Evolutionary conservation across 2,113 vertebrate genomes (phyloP).

Genomic region (Hippopotamus amphibius): DNA sequence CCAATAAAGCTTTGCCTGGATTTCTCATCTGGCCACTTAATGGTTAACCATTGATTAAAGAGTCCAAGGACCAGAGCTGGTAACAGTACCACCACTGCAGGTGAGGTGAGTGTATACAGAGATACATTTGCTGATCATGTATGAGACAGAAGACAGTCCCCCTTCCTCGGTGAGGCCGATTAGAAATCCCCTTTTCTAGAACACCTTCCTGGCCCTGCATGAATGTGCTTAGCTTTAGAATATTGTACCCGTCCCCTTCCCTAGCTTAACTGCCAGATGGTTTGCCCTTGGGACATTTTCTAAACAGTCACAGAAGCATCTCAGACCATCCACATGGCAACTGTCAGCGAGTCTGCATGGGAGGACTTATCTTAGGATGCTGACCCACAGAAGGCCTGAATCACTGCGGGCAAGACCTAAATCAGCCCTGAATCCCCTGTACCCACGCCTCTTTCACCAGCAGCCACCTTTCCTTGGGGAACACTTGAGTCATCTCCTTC

Average conservation of each 20-base stretch:
- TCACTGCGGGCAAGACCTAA: not conserved
- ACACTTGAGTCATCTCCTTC: not conserved
- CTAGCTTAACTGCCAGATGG: not conserved
- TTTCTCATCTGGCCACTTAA: not conserved
- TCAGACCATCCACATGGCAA: not conserved
- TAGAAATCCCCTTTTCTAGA: not conserved
- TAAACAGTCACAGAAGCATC: not conserved
- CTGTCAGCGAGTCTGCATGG: not conserved
- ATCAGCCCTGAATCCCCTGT: not conserved
- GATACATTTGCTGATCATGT: not conserved
- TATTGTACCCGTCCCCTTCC: not conserved
- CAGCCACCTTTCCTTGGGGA: not conserved
- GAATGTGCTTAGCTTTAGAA: not conserved
- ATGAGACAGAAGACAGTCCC: not conserved
- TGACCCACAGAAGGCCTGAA: not conserved
- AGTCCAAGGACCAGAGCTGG: not conserved
- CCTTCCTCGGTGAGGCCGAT: not conserved
- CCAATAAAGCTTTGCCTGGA: not conserved
- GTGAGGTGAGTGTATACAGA: accelerated
- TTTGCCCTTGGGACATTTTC: not conserved
- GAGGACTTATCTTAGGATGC: not conserved
- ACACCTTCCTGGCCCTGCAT: not conserved
- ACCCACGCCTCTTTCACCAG: not conserved
- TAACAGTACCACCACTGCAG: too few species aligned
- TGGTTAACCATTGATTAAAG: not conserved